Conservation (phyloP, 2,888 invertebrate genomes). For the Stegana nigrithorax region DNA sequence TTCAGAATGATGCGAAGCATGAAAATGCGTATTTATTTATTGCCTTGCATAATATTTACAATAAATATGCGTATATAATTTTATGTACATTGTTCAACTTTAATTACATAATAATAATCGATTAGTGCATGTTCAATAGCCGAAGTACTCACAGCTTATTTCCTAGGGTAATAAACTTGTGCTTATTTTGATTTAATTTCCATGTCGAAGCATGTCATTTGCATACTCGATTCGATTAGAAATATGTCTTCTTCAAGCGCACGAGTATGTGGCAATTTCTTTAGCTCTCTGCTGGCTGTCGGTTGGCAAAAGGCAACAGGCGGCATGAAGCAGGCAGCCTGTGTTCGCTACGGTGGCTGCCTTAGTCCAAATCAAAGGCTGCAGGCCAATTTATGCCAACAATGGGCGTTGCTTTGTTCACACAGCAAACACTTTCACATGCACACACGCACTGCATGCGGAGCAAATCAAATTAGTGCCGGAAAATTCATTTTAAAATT, state of each 20-base stretch:
- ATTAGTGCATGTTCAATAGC: constrained; percentile 39
- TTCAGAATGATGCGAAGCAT: too few relatives aligned
- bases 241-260: too few relatives aligned
- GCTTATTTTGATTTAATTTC: constrained; percentile 59
- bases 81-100: constrained; percentile 45
- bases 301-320: background rate
- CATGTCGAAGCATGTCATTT: constrained; percentile 46
- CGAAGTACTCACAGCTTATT: constrained; percentile 24
- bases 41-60: background rate
- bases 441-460: background rate
- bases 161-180: constrained; percentile 19
- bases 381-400: background rate
- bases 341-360: too few relatives aligned
- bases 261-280: background rate
- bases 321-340: background rate
- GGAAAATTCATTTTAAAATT: constrained; percentile 46
- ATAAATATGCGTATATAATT: background rate
- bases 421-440: background rate
- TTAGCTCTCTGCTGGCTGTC: background rate
- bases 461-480: constrained; percentile 48
- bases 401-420: background rate
- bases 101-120: constrained; percentile 60
- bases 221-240: constrained; percentile 57
- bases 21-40: background rate
- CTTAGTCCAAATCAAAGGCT: too few relatives aligned